Evolutionary conservation across 2,113 vertebrate genomes (phyloP).

Genomic region (Balaeniceps rex): DNA sequence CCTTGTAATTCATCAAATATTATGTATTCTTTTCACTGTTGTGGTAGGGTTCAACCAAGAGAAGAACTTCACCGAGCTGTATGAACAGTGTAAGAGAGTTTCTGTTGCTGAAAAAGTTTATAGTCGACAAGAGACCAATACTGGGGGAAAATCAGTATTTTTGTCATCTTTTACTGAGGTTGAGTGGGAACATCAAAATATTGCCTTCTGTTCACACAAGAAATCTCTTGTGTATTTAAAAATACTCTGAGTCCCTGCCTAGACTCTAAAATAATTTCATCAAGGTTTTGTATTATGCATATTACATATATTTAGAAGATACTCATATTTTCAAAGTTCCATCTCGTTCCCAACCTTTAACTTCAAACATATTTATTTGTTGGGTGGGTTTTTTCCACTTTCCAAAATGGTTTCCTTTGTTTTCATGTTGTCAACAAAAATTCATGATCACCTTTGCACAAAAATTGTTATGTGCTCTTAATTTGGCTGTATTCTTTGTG

Average conservation of each 20-base stretch:
- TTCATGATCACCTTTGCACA: background rate
- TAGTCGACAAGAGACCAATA: background rate
- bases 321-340: background rate
- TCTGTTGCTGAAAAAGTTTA: background rate
- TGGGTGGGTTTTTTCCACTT: background rate
- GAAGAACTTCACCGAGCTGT: background rate
- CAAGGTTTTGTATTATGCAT: conserved; percentile 33
- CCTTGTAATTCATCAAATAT: background rate
- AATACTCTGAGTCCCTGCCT: background rate
- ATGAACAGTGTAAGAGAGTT: background rate
- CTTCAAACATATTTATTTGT: background rate
- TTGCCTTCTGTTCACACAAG: background rate
- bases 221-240: background rate
- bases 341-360: background rate
- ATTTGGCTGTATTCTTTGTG: background rate
- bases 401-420: background rate
- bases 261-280: conserved; percentile 19
- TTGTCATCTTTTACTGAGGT: background rate
- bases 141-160: background rate
- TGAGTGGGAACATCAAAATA: conserved; percentile 13
- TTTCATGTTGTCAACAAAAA: background rate
- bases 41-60: background rate
- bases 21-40: background rate
- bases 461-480: background rate
- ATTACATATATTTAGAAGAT: background rate